These are phyloP conservation scores for Papilio demoleus DNA, from an alignment of 2,888 invertebrate species.

Conservation along the genomic window DNA sequence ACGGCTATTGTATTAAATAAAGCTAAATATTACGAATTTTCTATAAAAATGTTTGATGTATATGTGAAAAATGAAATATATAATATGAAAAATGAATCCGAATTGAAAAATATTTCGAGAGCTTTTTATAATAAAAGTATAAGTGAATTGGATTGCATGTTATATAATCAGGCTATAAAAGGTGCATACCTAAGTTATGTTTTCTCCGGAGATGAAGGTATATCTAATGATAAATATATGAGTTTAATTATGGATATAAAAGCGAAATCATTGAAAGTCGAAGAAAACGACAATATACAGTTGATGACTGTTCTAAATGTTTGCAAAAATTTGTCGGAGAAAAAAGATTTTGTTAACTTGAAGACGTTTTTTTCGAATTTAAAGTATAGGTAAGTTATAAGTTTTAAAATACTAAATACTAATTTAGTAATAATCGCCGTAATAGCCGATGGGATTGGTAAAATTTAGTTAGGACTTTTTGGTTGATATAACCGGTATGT, in stretches of 20 bases:
- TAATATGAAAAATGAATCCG: slow-evolving; percentile 48
- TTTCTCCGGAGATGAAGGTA: slow-evolving; percentile 59
- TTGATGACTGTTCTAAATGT: slow-evolving; percentile 58
- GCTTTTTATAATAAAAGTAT: slow-evolving; percentile 75
- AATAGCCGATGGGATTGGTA: no score
- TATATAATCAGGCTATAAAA: slow-evolving; percentile 58
- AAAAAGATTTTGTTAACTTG: slow-evolving; percentile 59
- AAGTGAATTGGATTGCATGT: slow-evolving; percentile 65
- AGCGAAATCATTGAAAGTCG: slow-evolving; percentile 60
- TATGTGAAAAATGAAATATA: slow-evolving; percentile 64
- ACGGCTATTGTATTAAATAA: slow-evolving; percentile 67
- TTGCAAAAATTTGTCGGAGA: slow-evolving; percentile 51
- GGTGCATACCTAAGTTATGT: slow-evolving; percentile 68
- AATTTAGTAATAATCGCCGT: no score
- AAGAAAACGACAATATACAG: slow-evolving; percentile 54
- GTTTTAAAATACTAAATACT: no score
- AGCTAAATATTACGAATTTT: slow-evolving; percentile 57
- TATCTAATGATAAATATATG: slow-evolving; percentile 65
- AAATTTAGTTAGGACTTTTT: no score
- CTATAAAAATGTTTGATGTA: slow-evolving; percentile 65
- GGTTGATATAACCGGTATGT: no score
- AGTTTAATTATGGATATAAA: slow-evolving; percentile 73
- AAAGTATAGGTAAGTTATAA: slow-evolving; percentile 61
- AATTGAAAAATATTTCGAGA: slow-evolving; percentile 64
- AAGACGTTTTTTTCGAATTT: slow-evolving; percentile 55